Evolutionary conservation across 2,113 vertebrate genomes (phyloP).

Genomic region (Hippocampus barbouri): DNA sequence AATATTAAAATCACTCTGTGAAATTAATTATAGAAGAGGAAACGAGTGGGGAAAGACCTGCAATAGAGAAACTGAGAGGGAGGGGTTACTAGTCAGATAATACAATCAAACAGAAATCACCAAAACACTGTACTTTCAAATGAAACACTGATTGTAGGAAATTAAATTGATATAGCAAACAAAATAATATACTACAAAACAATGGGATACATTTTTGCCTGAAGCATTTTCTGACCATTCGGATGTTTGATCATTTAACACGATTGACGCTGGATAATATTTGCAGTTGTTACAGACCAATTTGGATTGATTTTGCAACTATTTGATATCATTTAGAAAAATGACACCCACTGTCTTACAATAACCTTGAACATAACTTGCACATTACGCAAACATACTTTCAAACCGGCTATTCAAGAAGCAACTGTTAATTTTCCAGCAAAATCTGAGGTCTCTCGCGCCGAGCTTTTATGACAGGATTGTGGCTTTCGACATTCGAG

Average conservation of each 20-base stretch:
- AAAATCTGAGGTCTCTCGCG: background rate
- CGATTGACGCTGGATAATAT: background rate
- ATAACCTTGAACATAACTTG: constrained; percentile 37
- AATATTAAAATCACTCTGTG: constrained; percentile 43
- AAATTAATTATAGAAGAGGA: constrained; percentile 64
- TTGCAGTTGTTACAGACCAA: background rate
- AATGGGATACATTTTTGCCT: constrained; percentile 48
- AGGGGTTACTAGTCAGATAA: constrained; percentile 66
- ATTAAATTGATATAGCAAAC: constrained; percentile 26
- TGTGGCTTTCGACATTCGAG: background rate
- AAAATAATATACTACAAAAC: constrained; percentile 43
- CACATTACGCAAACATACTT: constrained; percentile 34
- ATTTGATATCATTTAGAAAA: constrained; percentile 18
- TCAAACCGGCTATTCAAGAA: constrained; percentile 41
- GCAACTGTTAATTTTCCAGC: constrained; percentile 59
- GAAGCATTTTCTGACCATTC: background rate
- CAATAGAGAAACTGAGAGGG: constrained; percentile 76
- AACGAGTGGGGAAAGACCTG: constrained; percentile 74
- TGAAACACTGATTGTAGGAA: constrained; percentile 19
- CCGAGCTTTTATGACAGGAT: background rate
- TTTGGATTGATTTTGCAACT: background rate
- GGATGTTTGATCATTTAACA: background rate
- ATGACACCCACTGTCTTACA: constrained; percentile 55
- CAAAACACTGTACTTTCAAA: constrained; percentile 36
- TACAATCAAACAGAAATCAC: constrained; percentile 28